Evolutionary conservation across 2,797 vertebrate genomes (phyloP).

Genomic region (Calcarius lapponicus): DNA sequence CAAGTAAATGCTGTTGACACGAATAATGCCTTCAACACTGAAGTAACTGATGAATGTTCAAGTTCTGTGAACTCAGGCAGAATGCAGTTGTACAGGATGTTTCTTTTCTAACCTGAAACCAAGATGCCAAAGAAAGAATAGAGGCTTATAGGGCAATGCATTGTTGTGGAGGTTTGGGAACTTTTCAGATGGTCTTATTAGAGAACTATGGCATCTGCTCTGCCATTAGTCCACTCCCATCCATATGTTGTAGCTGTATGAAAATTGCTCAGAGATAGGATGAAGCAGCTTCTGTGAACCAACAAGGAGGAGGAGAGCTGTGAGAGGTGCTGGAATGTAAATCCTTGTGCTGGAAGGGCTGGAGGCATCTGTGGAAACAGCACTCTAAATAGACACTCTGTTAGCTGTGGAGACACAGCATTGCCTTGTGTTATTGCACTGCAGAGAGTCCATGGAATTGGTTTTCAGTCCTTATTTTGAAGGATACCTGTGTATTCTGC

Average conservation of each 20-base stretch:
- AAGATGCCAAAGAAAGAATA: background rate
- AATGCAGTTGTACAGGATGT: background rate
- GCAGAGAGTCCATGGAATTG: background rate
- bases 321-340: background rate
- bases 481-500: background rate
- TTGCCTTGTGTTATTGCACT: background rate
- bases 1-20: constrained; percentile 21
- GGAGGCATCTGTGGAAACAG: background rate
- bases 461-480: background rate
- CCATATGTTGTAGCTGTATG: background rate
- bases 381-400: background rate
- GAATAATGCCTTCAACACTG: constrained; percentile 3
- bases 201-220: background rate
- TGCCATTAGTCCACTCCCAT: background rate
- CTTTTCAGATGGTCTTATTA: background rate
- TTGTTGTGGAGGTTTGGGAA: background rate
- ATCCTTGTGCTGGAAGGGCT: background rate
- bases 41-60: background rate
- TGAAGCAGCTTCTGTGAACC: background rate
- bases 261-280: background rate
- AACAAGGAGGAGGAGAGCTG: background rate
- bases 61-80: background rate
- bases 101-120: background rate
- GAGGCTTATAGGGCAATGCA: background rate
- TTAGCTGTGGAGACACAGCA: background rate